These are phyloP conservation scores for Bibio marci DNA, from an alignment of 2,888 invertebrate species.

Conservation along the genomic window DNA sequence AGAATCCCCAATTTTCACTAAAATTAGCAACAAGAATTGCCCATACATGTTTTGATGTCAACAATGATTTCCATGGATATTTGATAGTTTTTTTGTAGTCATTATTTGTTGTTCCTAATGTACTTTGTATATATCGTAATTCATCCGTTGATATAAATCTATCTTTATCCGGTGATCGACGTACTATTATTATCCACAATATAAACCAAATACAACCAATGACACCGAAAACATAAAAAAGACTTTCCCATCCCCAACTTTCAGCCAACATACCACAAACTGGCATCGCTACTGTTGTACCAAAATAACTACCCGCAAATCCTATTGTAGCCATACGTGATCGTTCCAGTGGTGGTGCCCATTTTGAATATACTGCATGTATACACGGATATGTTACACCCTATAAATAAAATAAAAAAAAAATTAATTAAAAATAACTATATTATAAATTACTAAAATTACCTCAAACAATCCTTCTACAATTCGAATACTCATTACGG, in stretches of 20 bases:
- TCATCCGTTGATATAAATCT: constrained; percentile 53
- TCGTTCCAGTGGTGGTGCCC: constrained; percentile 66
- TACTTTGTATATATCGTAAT: constrained; percentile 50
- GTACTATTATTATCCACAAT: constrained; percentile 50
- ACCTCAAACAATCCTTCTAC: constrained; percentile 63
- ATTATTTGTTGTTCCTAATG: constrained; percentile 32
- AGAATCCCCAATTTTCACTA: constrained; percentile 83
- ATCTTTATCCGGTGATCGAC: constrained; percentile 59
- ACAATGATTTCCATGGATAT: constrained; percentile 62
- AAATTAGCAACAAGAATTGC: constrained; percentile 71
- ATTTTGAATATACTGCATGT: constrained; percentile 68
- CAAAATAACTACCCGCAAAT: constrained; percentile 73
- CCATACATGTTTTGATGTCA: constrained; percentile 64
- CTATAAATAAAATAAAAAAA: constrained; percentile 3
- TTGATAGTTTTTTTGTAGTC: constrained; percentile 26
- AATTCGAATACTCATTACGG: constrained; percentile 54
- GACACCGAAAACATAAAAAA: constrained; percentile 61
- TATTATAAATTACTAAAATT: no score
- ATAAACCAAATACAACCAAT: constrained; percentile 54
- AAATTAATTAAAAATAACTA: no score
- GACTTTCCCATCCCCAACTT: constrained; percentile 60
- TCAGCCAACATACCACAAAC: constrained; percentile 55
- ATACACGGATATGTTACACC: constrained; percentile 35
- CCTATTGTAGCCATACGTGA: constrained; percentile 65
- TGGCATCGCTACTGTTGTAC: constrained; percentile 71